phyloP scores from a whole-genome alignment of 2,797 vertebrate genomes.

The Cirrhinus molitorella region DNA sequence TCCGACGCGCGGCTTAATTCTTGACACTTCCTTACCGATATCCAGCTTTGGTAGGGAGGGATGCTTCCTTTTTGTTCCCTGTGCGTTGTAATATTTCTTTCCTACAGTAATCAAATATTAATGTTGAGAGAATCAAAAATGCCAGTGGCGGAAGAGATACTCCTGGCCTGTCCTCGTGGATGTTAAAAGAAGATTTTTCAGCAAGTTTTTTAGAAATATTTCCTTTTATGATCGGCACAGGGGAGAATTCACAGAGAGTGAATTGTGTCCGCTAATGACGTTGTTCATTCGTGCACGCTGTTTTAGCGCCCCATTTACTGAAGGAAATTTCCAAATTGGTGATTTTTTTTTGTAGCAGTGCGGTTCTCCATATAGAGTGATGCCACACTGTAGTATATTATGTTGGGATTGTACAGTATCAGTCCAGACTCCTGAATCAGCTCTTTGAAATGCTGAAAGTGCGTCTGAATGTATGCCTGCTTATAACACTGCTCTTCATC shows the following conservation, averaged over 20 bases:
- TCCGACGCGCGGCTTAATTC: conserved; percentile 29
- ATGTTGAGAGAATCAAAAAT: conserved; percentile 59
- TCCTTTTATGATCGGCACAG: not conserved
- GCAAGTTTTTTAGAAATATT: not conserved
- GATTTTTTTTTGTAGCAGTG: no score
- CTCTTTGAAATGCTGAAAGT: not conserved
- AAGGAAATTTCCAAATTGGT: not conserved
- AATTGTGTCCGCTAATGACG: not conserved
- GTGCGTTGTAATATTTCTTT: conserved; percentile 64
- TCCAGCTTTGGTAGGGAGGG: conserved; percentile 42
- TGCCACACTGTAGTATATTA: not conserved
- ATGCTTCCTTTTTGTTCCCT: conserved; percentile 52
- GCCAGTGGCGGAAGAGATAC: conserved; percentile 35
- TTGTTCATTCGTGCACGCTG: not conserved
- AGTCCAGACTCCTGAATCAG: not conserved
- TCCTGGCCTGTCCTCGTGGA: conserved; percentile 16
- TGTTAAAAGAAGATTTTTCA: conserved; percentile 25
- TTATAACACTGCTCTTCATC: not conserved
- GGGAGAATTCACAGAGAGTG: not conserved
- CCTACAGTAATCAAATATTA: conserved; percentile 63
- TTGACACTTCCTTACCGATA: conserved; percentile 41
- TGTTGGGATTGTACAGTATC: not conserved
- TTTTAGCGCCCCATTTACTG: not conserved
- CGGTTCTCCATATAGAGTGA: not conserved
- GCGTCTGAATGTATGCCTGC: not conserved